Evolutionary conservation across 2,888 invertebrate species (phyloP).

Genomic region (Eurytoma adleriae): DNA sequence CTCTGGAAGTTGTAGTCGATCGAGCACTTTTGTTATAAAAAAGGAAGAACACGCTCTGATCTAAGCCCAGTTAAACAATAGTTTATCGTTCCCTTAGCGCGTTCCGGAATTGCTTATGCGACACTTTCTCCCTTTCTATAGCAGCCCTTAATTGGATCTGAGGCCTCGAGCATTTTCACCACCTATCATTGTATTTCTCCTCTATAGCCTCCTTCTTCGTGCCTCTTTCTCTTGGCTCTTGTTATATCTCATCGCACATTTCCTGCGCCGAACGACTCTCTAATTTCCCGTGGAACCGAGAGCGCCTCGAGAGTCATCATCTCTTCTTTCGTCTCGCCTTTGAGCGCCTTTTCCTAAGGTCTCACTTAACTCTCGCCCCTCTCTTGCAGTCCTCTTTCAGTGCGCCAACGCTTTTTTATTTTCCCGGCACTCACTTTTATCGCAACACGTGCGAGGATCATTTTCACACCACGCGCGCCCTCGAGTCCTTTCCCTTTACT

Average conservation of each 20-base stretch:
- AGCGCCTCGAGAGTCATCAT: neutral
- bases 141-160: neutral
- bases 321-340: neutral
- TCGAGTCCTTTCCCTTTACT: neutral
- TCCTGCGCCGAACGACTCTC: slow-evolving; percentile 59
- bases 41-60: too few relatives aligned
- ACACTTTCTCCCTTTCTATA: neutral
- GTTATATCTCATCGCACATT: slow-evolving; percentile 53
- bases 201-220: slow-evolving; percentile 41
- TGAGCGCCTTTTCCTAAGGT: neutral
- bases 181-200: slow-evolving; percentile 29
- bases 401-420: slow-evolving; percentile 21
- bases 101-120: too few relatives aligned
- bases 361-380: neutral
- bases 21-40: too few relatives aligned
- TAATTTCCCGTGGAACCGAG: slow-evolving; percentile 58
- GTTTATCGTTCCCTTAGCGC: too few relatives aligned
- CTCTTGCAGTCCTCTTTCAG: slow-evolving; percentile 3
- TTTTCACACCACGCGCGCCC: neutral
- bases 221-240: slow-evolving; percentile 48
- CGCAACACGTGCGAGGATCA: slow-evolving; percentile 34
- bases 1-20: too few relatives aligned
- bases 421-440: slow-evolving; percentile 12
- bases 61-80: too few relatives aligned
- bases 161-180: neutral